A percentile compares a stretch with the other conserved stretches of the same genome.
Conservation (phyloP, 2,888 invertebrate genomes). For the Rhagonycha lutea region DNA sequence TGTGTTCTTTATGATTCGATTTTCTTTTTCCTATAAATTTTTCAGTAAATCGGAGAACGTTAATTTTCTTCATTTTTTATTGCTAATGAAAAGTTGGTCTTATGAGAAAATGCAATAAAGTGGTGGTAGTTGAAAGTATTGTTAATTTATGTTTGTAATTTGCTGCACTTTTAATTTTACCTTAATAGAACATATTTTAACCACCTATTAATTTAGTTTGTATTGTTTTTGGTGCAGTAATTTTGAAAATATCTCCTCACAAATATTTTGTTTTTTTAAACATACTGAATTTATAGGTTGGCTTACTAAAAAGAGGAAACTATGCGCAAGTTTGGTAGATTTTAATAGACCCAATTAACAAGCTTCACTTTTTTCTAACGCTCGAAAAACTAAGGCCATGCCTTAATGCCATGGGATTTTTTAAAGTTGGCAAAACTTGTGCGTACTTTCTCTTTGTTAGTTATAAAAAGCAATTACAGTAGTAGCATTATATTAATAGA, state of each 20-base stretch:
- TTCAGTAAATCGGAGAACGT: constrained; percentile 12
- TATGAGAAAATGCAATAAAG: not conserved
- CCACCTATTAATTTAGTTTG: not conserved
- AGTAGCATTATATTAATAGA: not conserved
- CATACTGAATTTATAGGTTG: not conserved
- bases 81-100: not conserved
- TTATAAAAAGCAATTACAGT: not conserved
- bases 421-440: not conserved
- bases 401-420: not conserved
- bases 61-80: constrained; percentile 6
- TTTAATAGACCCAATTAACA: not conserved
- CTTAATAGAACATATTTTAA: not conserved
- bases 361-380: not conserved
- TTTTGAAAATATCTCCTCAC: not conserved
- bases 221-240: not conserved
- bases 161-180: not conserved
- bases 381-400: not conserved
- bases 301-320: not conserved
- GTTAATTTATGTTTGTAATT: not conserved
- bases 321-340: not conserved
- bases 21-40: constrained; percentile 10
- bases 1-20: constrained; percentile 33
- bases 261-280: not conserved
- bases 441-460: not conserved
- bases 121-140: not conserved